Base-by-base conservation (phyloP, 2,113 vertebrate species). In the Chascanopsetta lugubris region DNA sequence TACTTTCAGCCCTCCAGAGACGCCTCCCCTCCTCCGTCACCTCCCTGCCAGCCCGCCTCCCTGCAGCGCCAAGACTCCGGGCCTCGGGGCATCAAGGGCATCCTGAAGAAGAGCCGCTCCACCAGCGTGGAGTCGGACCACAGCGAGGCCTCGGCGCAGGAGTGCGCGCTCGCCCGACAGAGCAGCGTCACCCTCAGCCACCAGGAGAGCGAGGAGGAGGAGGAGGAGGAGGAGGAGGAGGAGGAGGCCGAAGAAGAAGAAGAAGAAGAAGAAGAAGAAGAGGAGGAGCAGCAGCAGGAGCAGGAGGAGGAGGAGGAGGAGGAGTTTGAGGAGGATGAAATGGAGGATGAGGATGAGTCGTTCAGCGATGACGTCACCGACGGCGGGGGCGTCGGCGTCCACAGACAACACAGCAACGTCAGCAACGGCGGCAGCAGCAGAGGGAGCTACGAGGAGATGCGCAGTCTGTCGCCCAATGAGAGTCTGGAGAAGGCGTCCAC, bases 61-160 rank as follows among this genome's bases (percentile, higher is more conserved):
- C 80, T 87, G 45, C 89, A 90, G 84, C 86, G 82, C 38, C 91
- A 90, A 60, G 89, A 90, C 82, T 92, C 91, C 0, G 85, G 80
- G 17, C 66, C 84, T 18, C 78, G 48, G 1, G 72, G 91, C 50
- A 91, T 93, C 50, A 90, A 80, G 80, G 90, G 92, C 64, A 93
- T 93, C 79, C 83, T 93, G 51, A 93, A 93, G 83, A 93, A 92
- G 64, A 87, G 87, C 75, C 90, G 87, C 55, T 91, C 91, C 53
- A 87, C 87, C 21, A 90, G 90, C 26, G 62, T 88, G 25, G 91
- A 92, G 60, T 84, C 86, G 0, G 92, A 92, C 60, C 79, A 83
- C 42, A 81, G 87, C 15, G 89, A 92, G 36, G 42, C 45, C 20
- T 75, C 67, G 0, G 7, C 50, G 17, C 22, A 75, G 0, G 81